Conservation (phyloP, 2,888 invertebrate species). For the Caenorhabditis wallacei region DNA sequence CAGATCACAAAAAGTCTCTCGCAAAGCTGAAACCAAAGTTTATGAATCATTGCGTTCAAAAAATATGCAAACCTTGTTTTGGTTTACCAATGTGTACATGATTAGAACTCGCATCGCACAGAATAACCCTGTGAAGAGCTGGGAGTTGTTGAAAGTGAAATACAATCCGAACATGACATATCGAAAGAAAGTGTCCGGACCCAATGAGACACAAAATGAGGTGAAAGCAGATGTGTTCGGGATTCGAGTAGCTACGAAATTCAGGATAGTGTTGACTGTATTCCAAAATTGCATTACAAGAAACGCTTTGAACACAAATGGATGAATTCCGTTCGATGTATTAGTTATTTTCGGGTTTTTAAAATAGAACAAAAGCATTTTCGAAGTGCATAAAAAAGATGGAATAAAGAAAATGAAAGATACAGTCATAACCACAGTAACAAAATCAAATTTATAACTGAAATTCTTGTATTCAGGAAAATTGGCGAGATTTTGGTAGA, state of each 20-base stretch:
- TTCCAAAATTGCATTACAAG: slow-evolving; percentile 40
- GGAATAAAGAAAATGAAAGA: background rate
- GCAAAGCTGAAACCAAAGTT: slow-evolving; percentile 8
- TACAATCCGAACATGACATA: background rate
- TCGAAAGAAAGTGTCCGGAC: background rate
- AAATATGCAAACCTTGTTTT: background rate
- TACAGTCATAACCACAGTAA: background rate
- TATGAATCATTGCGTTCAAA: background rate
- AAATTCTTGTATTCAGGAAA: background rate
- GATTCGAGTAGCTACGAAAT: slow-evolving; percentile 30
- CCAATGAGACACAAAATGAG: slow-evolving; percentile 11
- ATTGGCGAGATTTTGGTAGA: background rate
- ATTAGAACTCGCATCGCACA: slow-evolving; percentile 30
- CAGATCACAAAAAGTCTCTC: background rate
- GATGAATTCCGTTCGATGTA: slow-evolving; percentile 17
- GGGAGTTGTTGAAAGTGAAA: slow-evolving; percentile 26
- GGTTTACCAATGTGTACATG: slow-evolving; percentile 15
- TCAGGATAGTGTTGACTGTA: background rate
- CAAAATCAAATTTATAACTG: background rate
- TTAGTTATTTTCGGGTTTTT: background rate
- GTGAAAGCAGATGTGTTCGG: slow-evolving; percentile 23
- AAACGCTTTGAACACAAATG: slow-evolving; percentile 36
- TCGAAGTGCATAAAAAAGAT: background rate
- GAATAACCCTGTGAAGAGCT: slow-evolving; percentile 41
- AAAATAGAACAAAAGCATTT: slow-evolving; percentile 1